Evolutionary conservation across 2,888 invertebrate species (phyloP).

Genomic region (Toxonevra muliebris): DNA sequence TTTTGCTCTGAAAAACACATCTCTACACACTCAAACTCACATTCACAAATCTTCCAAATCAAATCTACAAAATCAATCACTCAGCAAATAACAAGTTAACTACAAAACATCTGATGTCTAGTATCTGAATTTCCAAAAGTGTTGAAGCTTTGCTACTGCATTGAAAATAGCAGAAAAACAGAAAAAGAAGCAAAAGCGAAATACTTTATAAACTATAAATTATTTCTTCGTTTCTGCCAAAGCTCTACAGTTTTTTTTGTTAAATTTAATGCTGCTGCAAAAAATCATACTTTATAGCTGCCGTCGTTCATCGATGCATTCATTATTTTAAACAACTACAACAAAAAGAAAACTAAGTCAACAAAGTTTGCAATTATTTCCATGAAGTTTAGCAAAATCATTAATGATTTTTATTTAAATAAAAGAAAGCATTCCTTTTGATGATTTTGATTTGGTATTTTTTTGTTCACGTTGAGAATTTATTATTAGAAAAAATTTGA

Average conservation of each 20-base stretch:
- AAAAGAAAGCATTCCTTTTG: slow-evolving; percentile 46
- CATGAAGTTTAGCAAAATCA: slow-evolving; percentile 23
- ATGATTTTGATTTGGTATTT: slow-evolving; percentile 39
- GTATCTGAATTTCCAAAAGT: no score
- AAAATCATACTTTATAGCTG: background rate
- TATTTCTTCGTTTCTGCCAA: background rate
- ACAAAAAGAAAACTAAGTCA: slow-evolving; percentile 10
- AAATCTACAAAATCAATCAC: slow-evolving; percentile 4
- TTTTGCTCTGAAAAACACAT: slow-evolving; percentile 25
- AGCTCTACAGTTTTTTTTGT: slow-evolving; percentile 1
- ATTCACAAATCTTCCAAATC: slow-evolving; percentile 31
- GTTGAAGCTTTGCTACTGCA: no score
- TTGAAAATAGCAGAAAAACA: background rate
- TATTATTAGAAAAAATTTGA: no score
- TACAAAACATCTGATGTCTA: no score
- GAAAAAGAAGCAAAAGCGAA: slow-evolving; percentile 8
- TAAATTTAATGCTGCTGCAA: slow-evolving; percentile 5
- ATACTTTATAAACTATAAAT: background rate
- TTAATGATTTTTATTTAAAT: slow-evolving; percentile 35
- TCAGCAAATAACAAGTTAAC: no score
- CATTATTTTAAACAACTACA: background rate
- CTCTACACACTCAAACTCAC: slow-evolving; percentile 5
- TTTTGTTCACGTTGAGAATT: no score
- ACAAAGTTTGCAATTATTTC: background rate
- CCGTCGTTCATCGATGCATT: background rate